Percentiles rank a stretch among this genome's conserved stretches.
Conservation (phyloP, 2,888 invertebrate genomes). For the Exocentrus adspersus region DNA sequence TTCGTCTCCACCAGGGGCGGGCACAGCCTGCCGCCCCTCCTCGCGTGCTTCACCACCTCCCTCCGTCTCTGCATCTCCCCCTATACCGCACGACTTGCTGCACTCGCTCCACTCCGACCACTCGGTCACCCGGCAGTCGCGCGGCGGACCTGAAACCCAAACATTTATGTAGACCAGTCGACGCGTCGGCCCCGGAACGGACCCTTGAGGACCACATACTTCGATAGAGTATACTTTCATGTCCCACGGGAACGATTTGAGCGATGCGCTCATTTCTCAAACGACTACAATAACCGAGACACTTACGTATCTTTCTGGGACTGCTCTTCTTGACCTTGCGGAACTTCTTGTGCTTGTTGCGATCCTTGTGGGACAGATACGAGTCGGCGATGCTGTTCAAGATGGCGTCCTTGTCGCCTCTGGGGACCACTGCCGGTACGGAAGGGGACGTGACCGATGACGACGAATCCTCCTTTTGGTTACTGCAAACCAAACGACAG, state of each 20-base stretch:
- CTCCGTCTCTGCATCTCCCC: slow-evolving; percentile 85
- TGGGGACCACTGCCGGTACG: slow-evolving; percentile 69
- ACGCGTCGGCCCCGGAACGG: no score
- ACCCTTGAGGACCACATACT: no score
- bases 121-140: slow-evolving; percentile 85
- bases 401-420: slow-evolving; percentile 76
- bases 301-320: slow-evolving; percentile 63
- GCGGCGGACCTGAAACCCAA: slow-evolving; percentile 67
- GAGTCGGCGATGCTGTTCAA: slow-evolving; percentile 77
- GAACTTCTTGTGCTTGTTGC: slow-evolving; percentile 61
- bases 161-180: not conserved
- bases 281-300: no score
- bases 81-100: slow-evolving; percentile 89
- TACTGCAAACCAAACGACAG: slow-evolving; percentile 33
- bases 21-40: slow-evolving; percentile 84
- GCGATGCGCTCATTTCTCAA: no score
- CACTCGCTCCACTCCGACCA: slow-evolving; percentile 91
- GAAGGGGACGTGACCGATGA: slow-evolving; percentile 51
- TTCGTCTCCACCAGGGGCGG: slow-evolving; percentile 85
- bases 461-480: slow-evolving; percentile 31
- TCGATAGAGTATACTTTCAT: no score
- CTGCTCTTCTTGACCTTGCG: slow-evolving; percentile 59
- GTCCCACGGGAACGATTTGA: no score
- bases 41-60: slow-evolving; percentile 78
- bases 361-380: slow-evolving; percentile 67